phyloP scores from a whole-genome alignment of 1,140 invertebrate species.

The Drosophila pectinifera region DNA sequence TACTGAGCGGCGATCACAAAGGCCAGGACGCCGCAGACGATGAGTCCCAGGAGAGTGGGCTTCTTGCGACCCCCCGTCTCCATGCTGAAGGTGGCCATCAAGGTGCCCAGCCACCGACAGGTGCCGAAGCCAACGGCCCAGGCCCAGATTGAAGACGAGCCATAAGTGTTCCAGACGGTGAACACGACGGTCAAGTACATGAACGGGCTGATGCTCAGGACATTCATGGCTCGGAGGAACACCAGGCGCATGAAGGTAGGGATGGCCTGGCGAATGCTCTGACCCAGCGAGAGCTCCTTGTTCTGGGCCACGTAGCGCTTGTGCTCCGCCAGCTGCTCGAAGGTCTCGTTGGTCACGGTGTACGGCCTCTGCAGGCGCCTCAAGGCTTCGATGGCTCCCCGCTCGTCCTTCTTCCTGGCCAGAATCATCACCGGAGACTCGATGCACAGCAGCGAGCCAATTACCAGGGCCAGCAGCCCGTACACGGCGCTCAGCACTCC shows the following conservation, averaged over 20 bases:
- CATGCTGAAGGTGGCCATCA: constrained; percentile 37
- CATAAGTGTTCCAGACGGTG: neutral
- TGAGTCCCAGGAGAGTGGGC: constrained; percentile 42
- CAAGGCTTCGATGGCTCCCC: constrained; percentile 48
- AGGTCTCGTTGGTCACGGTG: constrained; percentile 60
- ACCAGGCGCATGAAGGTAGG: constrained; percentile 32
- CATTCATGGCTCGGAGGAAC: constrained; percentile 44
- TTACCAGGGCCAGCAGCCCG: constrained; percentile 40
- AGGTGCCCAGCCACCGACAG: constrained; percentile 35
- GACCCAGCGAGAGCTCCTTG: constrained; percentile 30
- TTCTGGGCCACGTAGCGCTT: constrained; percentile 66
- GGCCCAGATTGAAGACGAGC: neutral
- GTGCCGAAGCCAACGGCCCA: constrained; percentile 28
- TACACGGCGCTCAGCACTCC: constrained; percentile 50
- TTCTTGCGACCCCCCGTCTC: constrained; percentile 60
- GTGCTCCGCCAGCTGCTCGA: constrained; percentile 59
- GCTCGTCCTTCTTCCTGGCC: constrained; percentile 55
- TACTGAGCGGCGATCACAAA: constrained; percentile 42
- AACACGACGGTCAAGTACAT: neutral
- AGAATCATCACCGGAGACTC: constrained; percentile 66
- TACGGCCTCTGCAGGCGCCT: constrained; percentile 58
- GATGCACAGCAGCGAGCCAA: constrained; percentile 43
- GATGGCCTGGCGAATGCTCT: constrained; percentile 49
- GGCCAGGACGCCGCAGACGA: constrained; percentile 35
- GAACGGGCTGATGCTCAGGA: constrained; percentile 41